Evolutionary conservation across 2,797 vertebrate genomes (phyloP).

Genomic region (Poeciliopsis infans): DNA sequence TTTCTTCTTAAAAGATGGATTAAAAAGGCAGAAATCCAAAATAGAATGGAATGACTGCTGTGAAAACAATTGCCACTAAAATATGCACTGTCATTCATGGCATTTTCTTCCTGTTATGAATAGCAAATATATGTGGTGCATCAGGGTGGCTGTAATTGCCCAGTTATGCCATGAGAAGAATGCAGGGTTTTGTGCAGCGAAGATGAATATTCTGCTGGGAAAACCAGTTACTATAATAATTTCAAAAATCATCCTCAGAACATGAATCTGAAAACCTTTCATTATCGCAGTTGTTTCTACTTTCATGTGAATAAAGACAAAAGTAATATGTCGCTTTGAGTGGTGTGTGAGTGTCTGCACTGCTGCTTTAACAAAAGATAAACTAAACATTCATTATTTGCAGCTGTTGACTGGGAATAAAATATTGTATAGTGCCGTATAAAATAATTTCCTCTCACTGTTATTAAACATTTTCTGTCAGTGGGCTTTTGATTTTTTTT

Average conservation of each 20-base stretch:
- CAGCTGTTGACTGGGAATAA: neutral
- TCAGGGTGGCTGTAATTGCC: constrained; percentile 69
- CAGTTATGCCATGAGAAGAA: constrained; percentile 70
- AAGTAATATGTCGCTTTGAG: neutral
- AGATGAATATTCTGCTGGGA: constrained; percentile 13
- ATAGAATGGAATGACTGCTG: constrained; percentile 68
- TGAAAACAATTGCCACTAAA: constrained; percentile 74
- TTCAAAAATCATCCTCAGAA: neutral
- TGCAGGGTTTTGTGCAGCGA: constrained; percentile 19
- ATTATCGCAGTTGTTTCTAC: neutral
- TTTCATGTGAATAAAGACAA: neutral
- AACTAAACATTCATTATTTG: neutral
- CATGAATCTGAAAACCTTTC: neutral
- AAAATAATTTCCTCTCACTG: neutral
- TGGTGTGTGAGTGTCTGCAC: neutral
- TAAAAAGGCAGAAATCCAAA: constrained; percentile 61
- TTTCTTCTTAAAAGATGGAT: constrained; percentile 59
- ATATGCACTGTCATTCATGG: constrained; percentile 55
- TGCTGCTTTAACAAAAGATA: neutral
- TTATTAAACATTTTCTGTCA: neutral
- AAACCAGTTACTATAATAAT: neutral
- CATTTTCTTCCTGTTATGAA: constrained; percentile 74
- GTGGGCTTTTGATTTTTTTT: neutral
- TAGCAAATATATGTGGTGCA: constrained; percentile 72
- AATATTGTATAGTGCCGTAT: neutral